Percentiles rank a stretch among this genome's conserved stretches.
These are phyloP conservation scores for Gorsachius goisagi DNA, from an alignment of 2,113 vertebrate species.

Conservation along the genomic window DNA sequence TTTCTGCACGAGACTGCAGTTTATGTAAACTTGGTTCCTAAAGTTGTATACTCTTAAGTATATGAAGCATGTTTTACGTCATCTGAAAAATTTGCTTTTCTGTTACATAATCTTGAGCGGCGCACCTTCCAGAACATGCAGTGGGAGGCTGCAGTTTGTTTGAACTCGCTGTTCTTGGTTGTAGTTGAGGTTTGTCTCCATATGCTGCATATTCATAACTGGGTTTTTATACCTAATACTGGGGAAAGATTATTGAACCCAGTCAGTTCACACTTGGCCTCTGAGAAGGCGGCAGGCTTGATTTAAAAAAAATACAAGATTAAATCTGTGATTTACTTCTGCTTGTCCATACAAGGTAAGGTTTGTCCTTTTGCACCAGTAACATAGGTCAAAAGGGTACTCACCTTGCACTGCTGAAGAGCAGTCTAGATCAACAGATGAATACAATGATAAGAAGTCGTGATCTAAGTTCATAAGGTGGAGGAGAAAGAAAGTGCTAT, in stretches of 20 bases:
- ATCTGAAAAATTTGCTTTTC: neutral
- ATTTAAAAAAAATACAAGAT: neutral
- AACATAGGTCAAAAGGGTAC: neutral
- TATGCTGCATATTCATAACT: neutral
- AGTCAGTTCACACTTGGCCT: neutral
- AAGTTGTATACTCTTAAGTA: neutral
- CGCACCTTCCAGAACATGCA: neutral
- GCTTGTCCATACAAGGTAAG: neutral
- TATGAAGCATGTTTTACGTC: neutral
- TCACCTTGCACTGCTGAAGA: neutral
- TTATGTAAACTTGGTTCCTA: neutral
- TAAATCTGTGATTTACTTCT: neutral
- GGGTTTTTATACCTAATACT: neutral
- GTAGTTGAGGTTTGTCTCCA: neutral
- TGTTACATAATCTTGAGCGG: neutral
- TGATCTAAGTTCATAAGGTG: neutral
- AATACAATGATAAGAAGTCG: neutral
- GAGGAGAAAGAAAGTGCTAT: neutral
- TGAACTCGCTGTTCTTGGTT: neutral
- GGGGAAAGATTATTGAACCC: neutral
- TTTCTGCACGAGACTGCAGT: neutral
- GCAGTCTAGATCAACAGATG: neutral
- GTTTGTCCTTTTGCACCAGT: neutral
- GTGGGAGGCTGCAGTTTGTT: neutral
- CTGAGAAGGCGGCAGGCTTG: neutral